These are phyloP conservation scores for Anniella stebbinsi DNA, from an alignment of 2,797 vertebrate species.

Conservation along the genomic window DNA sequence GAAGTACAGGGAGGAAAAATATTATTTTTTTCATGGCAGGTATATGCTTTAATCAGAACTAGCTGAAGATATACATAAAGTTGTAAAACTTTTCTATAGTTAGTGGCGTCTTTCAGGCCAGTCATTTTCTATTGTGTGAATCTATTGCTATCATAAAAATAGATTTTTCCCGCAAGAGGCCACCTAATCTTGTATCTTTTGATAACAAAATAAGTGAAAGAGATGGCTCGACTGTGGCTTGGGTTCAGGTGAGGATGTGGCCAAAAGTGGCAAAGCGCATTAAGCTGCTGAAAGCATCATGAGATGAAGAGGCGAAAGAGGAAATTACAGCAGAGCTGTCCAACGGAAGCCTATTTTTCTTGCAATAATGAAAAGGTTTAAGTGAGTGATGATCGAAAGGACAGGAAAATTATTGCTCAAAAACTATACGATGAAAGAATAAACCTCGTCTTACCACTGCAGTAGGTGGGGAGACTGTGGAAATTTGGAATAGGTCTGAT, in stretches of 20 bases:
- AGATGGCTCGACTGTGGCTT: slow-evolving; percentile 51
- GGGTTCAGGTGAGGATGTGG: slow-evolving; percentile 51
- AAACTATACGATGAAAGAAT: slow-evolving; percentile 52
- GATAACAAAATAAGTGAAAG: slow-evolving; percentile 49
- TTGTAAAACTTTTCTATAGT: slow-evolving; percentile 55
- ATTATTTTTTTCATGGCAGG: slow-evolving; percentile 54
- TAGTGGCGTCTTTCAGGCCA: slow-evolving; percentile 57
- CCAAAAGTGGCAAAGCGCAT: slow-evolving; percentile 50
- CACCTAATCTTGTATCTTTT: slow-evolving; percentile 54
- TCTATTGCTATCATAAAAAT: slow-evolving; percentile 52
- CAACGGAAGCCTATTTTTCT: slow-evolving; percentile 63
- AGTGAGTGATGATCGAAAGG: slow-evolving; percentile 62
- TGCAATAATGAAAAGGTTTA: slow-evolving; percentile 46
- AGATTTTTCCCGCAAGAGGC: slow-evolving; percentile 59
- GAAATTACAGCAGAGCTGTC: slow-evolving; percentile 64
- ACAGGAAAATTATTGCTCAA: slow-evolving; percentile 61
- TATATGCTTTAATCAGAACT: slow-evolving; percentile 70
- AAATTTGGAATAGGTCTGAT: slow-evolving; percentile 41
- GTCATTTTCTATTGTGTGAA: slow-evolving; percentile 64
- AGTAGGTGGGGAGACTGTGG: not conserved
- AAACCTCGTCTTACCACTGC: slow-evolving; percentile 40
- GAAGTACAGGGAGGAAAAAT: not conserved
- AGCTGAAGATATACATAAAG: slow-evolving; percentile 65
- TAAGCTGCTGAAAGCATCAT: slow-evolving; percentile 47
- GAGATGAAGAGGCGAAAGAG: slow-evolving; percentile 34